Evolutionary conservation across 2,113 vertebrate genomes (phyloP), one percentile per base, ranked within the genome.

Genomic region (Antennarius striatus): DNA sequence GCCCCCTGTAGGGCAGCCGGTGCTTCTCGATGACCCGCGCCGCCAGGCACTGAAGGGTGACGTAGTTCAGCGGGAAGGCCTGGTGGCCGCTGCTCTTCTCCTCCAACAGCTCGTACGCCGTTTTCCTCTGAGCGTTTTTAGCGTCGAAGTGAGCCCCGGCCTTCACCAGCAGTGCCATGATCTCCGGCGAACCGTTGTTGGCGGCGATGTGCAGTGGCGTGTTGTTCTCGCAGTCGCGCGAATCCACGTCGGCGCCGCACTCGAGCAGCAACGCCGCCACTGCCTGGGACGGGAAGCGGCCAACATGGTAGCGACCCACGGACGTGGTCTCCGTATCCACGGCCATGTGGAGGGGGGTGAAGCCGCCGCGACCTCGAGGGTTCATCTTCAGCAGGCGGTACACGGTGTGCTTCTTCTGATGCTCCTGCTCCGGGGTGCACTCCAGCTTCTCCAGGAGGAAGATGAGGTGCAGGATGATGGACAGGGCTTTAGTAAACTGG

Each of bases 31-130:
- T 91, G 8, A 95, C 94, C 0, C 96, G 95, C 50, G 96, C 96
- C 0, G 96, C 96, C 89, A 98, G 94, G 93, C 96, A 98, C 95
- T 98, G 96, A 77, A 98, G 94, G 75, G 94, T 96, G 82, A 97
- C 72, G 50, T 98, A 92, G 79, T 94, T 96, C 76, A 98, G 94
- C 0, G 96, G 96, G 65, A 98, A 88, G 56, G 92, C 91, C 59
- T 94, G 94, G 79, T 93, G 94, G 49, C 94, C 92, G 53, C 94
- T 90, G 77, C 95, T 92, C 86, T 94, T 93, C 87, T 96, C 95
- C 0, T 96, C 96, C 83, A 98, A 89, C 84, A 98, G 93, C 87
- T 98, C 94, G 0, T 93, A 95, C 45, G 96, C 93, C 0, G 94
- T 96, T 89, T 96, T 96, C 91, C 92, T 93, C 86, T 93, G 94